A percentile compares a stretch with the other conserved stretches of the same genome.
Evolutionary conservation across 2,888 invertebrate species (phyloP).

Genomic region (Drepanosiphum platanoidis): DNA sequence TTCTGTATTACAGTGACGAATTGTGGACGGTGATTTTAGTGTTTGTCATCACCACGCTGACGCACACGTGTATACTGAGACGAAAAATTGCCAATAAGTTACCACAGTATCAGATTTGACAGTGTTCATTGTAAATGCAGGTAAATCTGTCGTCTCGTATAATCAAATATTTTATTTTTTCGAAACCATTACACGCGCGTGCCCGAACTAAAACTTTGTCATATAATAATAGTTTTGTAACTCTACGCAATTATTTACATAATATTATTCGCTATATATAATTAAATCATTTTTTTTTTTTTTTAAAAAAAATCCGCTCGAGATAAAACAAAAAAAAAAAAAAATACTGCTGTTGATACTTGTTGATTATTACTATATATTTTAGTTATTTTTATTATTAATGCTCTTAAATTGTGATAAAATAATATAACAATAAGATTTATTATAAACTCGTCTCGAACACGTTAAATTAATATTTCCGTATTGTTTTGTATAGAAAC

Average conservation of each 20-base stretch:
- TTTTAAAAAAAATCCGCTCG: too few species aligned
- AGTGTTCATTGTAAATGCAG: background rate
- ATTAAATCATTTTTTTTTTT: too few species aligned
- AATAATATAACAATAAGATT: background rate
- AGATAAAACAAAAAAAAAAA: conserved; percentile 10
- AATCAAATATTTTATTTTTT: background rate
- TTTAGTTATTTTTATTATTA: conserved; percentile 15
- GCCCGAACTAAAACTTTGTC: background rate
- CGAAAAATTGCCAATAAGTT: conserved; percentile 56
- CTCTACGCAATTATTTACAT: too few species aligned
- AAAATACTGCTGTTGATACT: background rate
- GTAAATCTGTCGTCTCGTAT: too few species aligned
- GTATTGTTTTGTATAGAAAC: background rate
- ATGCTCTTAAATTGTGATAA: conserved; percentile 25
- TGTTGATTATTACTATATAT: conserved; percentile 21
- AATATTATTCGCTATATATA: too few species aligned
- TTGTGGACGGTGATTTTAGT: conserved; percentile 40
- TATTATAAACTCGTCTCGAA: too few species aligned
- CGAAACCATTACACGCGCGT: too few species aligned
- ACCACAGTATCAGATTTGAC: conserved; percentile 59
- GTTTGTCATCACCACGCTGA: conserved; percentile 27
- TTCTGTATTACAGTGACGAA: conserved; percentile 35
- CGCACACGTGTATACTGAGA: conserved; percentile 44
- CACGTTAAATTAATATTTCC: background rate
- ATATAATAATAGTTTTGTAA: too few species aligned